Evolutionary conservation across 2,888 invertebrate genomes (phyloP), one percentile per base, ranked within the genome.

Genomic region (Papilio demoleus): DNA sequence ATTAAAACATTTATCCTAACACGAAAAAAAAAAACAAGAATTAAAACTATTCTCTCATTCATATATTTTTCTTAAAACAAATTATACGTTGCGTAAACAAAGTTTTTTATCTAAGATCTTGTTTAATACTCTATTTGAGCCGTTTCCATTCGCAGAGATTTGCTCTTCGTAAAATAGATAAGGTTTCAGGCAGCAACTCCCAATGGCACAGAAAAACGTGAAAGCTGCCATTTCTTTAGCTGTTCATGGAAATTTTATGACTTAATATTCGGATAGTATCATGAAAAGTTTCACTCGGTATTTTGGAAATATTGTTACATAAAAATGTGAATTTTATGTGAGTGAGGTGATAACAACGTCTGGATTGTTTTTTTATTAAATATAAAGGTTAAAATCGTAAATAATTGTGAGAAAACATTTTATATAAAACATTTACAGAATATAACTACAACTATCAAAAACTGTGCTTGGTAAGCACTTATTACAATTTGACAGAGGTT

Each of bases 171-270:
- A 56, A 56, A 56, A 56, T 56, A 56, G 53, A 56, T 56, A 56
- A 56, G 53, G 31, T 31, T 56, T 56, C 53, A 27, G 53, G 6
- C 27, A 31, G 53, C 27, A 31, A 31, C 31, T 56, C 53, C 53
- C 53, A 56, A 24, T 31, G 53, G 53, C 27, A 31, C 31, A n/a
- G 12, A 56, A 53, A 56, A 19, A 47, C 22, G 53, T 56, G 31
- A 56, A 17, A 31, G 53, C 31, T 56, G n/a, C 31, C 53, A 56
- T 12, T 56, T 27, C 17, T 31, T n/a, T 24, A 24, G 27, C 24
- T 31, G 53, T 31, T 56, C 53, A 31, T 56, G 53, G 53, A 56
- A 56, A 56, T 56, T 56, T 56, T 27, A 56, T 56, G n/a, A 31
- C 31, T 9, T 31, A 53, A 53, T 53, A 53, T 53, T 31, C n/a